A percentile compares a stretch with the other conserved stretches of the same genome.
Evolutionary conservation across 1,140 invertebrate genomes (phyloP).

Genomic region (Eriocheir sinensis): DNA sequence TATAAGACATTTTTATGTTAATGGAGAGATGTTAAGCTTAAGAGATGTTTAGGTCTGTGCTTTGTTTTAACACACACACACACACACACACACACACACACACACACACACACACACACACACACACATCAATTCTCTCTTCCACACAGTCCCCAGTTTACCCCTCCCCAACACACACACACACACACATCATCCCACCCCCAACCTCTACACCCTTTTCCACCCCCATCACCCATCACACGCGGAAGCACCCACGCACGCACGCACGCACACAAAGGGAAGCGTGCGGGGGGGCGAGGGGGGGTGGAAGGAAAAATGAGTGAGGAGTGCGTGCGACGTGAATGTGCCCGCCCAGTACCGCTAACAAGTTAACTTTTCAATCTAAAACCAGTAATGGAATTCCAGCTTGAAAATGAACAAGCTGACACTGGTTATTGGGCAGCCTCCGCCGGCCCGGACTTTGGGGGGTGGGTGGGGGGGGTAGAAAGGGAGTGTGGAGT

Average conservation of each 20-base stretch:
- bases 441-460: neutral
- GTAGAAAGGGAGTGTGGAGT: neutral
- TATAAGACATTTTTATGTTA: neutral
- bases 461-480: neutral
- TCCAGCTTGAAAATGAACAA: slow-evolving; percentile 63
- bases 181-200: neutral
- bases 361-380: slow-evolving; percentile 66
- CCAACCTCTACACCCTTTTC: neutral
- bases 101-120: slow-evolving; percentile 39
- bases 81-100: slow-evolving; percentile 55
- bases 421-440: slow-evolving; percentile 52
- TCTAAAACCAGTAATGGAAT: slow-evolving; percentile 59
- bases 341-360: neutral
- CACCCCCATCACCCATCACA: neutral
- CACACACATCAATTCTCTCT: slow-evolving; percentile 19
- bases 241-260: neutral
- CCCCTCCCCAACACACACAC: slow-evolving; percentile 1
- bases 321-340: neutral
- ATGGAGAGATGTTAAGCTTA: neutral
- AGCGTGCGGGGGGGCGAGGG: neutral
- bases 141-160: neutral
- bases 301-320: neutral
- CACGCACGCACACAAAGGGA: neutral
- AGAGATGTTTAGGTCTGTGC: neutral
- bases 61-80: slow-evolving; percentile 24